Conservation (phyloP, 1,140 invertebrate species). For the Drosophila lacteicornis region DNA sequence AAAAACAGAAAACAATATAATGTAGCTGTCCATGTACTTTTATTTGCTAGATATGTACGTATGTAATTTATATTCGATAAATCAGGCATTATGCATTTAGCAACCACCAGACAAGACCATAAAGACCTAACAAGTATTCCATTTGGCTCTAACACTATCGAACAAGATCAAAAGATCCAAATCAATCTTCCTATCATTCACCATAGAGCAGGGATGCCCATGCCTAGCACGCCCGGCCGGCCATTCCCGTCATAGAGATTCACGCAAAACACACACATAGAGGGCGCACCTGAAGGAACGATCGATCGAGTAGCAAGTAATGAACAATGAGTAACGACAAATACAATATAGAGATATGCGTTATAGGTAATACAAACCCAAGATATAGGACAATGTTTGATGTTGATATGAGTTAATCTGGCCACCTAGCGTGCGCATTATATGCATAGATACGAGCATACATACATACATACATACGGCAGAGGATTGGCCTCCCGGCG, state of each 20-base stretch:
- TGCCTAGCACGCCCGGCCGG: background rate
- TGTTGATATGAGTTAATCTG: slow-evolving; percentile 74
- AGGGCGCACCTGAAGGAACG: slow-evolving; percentile 34
- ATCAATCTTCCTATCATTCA: slow-evolving; percentile 36
- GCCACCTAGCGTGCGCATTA: slow-evolving; percentile 63
- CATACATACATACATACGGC: slow-evolving; percentile 24
- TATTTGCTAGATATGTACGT: slow-evolving; percentile 79
- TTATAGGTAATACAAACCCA: slow-evolving; percentile 59
- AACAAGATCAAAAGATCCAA: slow-evolving; percentile 22
- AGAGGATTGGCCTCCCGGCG: slow-evolving; percentile 1
- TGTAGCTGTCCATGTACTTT: slow-evolving; percentile 75
- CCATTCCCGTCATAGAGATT: slow-evolving; percentile 1
- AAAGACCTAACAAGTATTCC: slow-evolving; percentile 22
- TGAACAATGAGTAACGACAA: slow-evolving; percentile 62
- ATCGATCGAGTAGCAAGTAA: slow-evolving; percentile 38
- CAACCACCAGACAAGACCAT: slow-evolving; percentile 47
- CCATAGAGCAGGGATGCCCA: slow-evolving; percentile 11
- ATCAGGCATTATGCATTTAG: slow-evolving; percentile 79
- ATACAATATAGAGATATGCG: slow-evolving; percentile 61
- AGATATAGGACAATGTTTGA: slow-evolving; percentile 79
- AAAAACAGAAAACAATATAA: slow-evolving; percentile 26
- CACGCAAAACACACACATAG: slow-evolving; percentile 14
- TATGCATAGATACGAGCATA: slow-evolving; percentile 55
- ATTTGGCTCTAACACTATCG: slow-evolving; percentile 13
- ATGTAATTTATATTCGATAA: slow-evolving; percentile 80